Conservation (phyloP, 2,888 invertebrate species). For the Pristionchus arcanus region DNA sequence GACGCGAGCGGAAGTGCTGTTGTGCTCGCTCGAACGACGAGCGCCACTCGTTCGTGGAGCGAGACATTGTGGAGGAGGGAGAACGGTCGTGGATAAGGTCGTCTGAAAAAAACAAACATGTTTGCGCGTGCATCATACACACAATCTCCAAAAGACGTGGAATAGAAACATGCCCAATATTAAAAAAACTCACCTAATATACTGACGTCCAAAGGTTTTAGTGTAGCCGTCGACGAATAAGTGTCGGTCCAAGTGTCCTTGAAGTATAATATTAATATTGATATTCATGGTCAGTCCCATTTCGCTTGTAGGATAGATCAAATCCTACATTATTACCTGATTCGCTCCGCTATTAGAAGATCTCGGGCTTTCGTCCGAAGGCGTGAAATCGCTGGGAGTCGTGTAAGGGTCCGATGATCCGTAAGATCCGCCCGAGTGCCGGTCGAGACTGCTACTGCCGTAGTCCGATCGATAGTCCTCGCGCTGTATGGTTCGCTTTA, state of each 20-base stretch:
- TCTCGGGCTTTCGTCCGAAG: constrained; percentile 44
- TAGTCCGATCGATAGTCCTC: constrained; percentile 21
- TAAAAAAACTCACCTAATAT: constrained; percentile 4
- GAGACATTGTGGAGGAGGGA: constrained; percentile 66
- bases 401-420: constrained; percentile 35
- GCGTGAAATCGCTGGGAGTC: constrained; percentile 27
- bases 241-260: constrained; percentile 34
- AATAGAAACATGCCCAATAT: no score
- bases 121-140: no score
- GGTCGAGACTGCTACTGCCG: background rate
- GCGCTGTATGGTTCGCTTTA: background rate
- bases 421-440: constrained; percentile 27
- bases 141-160: no score
- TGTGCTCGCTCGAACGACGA: constrained; percentile 64
- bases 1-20: constrained; percentile 44
- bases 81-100: constrained; percentile 55
- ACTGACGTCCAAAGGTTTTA: constrained; percentile 40
- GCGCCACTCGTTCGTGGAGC: constrained; percentile 72
- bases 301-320: no score
- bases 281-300: background rate
- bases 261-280: background rate
- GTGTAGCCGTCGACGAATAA: constrained; percentile 42
- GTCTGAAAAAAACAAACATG: constrained; percentile 11
- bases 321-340: constrained; percentile 7
- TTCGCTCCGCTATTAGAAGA: constrained; percentile 1